A percentile compares a stretch with the other conserved stretches of the same genome.
phyloP scores from a whole-genome alignment of 2,113 vertebrate genomes.

The Phainopepla nitens region DNA sequence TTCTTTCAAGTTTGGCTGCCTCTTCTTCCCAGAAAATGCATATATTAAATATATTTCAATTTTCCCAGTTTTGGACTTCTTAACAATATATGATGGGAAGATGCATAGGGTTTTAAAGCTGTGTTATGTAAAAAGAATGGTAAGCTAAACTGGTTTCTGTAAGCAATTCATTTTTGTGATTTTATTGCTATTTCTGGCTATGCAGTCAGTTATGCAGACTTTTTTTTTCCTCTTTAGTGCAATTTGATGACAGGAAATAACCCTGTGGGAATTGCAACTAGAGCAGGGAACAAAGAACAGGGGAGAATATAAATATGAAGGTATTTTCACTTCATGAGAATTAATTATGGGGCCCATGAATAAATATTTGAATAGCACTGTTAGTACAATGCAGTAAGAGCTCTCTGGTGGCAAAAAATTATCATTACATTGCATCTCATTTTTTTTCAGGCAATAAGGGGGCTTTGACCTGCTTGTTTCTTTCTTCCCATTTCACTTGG shows the following conservation, averaged over 20 bases:
- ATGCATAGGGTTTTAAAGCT: background rate
- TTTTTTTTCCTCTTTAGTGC: background rate
- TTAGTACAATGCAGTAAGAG: conserved; percentile 16
- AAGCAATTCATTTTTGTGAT: background rate
- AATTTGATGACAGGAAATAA: background rate
- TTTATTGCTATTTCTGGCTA: background rate
- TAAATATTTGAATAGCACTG: conserved; percentile 33
- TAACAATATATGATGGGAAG: background rate
- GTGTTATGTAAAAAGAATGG: background rate
- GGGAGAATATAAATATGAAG: background rate
- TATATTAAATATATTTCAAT: background rate
- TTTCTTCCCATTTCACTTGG: background rate
- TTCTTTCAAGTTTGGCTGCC: background rate
- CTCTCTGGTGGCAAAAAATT: conserved; percentile 54
- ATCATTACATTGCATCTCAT: conserved; percentile 16
- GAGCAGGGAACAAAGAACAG: background rate
- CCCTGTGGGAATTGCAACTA: background rate
- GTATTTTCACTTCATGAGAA: background rate
- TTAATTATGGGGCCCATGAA: conserved; percentile 8
- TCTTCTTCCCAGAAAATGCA: background rate
- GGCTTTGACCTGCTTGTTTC: background rate
- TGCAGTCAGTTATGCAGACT: background rate
- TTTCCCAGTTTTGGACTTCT: background rate
- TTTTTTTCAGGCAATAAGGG: background rate
- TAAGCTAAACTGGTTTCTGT: background rate